Percentiles rank a stretch among this genome's conserved stretches.
Evolutionary conservation across 1,140 invertebrate genomes (phyloP).

Genomic region (Rhagoletis pomonella): DNA sequence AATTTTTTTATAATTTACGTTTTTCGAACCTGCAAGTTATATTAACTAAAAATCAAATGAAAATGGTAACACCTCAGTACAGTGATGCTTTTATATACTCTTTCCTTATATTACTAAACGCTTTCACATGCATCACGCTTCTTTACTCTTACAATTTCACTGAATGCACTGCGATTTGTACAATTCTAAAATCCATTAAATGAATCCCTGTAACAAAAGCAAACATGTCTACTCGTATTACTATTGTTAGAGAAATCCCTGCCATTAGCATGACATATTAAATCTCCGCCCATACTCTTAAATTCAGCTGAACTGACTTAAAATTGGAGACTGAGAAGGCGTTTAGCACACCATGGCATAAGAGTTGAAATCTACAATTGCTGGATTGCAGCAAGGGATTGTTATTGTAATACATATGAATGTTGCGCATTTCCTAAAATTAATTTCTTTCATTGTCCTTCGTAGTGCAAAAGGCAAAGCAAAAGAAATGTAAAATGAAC

Average conservation of each 20-base stretch:
- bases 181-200: slow-evolving; percentile 51
- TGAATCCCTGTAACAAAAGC: slow-evolving; percentile 26
- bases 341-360: not conserved
- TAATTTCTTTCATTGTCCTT: slow-evolving; percentile 49
- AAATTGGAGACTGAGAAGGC: not conserved
- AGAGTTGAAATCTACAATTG: slow-evolving; percentile 8
- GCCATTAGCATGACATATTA: slow-evolving; percentile 47
- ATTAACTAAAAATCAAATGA: no score
- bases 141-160: not conserved
- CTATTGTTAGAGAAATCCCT: slow-evolving; percentile 42
- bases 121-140: not conserved
- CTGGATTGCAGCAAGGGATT: no score
- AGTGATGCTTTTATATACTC: no score
- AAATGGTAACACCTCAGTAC: no score
- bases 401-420: no score
- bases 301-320: not conserved
- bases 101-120: not conserved
- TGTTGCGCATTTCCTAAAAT: slow-evolving; percentile 51
- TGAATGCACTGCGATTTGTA: slow-evolving; percentile 15
- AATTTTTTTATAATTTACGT: no score
- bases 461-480: not conserved
- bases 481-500: slow-evolving; percentile 28
- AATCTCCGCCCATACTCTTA: not conserved
- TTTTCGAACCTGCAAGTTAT: no score
- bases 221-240: not conserved